Base-by-base conservation (phyloP, 1,140 invertebrate species). In the Trichonephila clavata region DNA sequence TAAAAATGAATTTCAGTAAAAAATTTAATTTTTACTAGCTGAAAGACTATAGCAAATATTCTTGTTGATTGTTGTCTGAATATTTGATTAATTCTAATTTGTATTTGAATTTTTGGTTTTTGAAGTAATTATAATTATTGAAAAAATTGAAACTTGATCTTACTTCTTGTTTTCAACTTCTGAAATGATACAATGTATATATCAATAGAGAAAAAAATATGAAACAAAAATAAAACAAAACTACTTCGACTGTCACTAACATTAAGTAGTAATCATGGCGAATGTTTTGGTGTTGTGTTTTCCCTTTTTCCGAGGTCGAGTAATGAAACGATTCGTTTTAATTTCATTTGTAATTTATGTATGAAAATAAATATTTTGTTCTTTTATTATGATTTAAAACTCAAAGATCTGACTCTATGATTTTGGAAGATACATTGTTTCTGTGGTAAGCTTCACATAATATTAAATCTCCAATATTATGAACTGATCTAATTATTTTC, bases 231-330 rank as follows among this genome's bases (percentile, higher is more conserved):
- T n/a, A 84, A 84, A 84, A 84, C 83, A 89, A 86, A 92, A 86
- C 43, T 65, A 93, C 86, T 88, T 80, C 92, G 87, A 93, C 92
- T 93, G 50, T 80, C 61, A 87, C 84, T 93, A 60, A 39, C 50
- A 86, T 27, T 87, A 89, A 80, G n/a, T 87, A 68, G 63, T 63
- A 88, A 93, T 87, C 92, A 93, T 93, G 92, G 92, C 92, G 92
- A 93, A 87, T 93, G 92, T 93, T 93, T 93, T 93, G 84, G 92
- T 93, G 43, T 93, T 86, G 71, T 93, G 92, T 87, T 88, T 93
- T 87, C 86, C 59, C 57, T 87, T 81, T 21, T 57, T 92, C 18
- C 57, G 81, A 71, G 61, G 90, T 92, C 92, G 84, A 93, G 65
- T 43, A 24, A 7, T 92, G 50, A 93, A 93, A 77, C 92, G 63